Evolutionary conservation across 2,888 invertebrate genomes (phyloP), one percentile per base, ranked within the genome.

Genomic region (Erynnis tages): DNA sequence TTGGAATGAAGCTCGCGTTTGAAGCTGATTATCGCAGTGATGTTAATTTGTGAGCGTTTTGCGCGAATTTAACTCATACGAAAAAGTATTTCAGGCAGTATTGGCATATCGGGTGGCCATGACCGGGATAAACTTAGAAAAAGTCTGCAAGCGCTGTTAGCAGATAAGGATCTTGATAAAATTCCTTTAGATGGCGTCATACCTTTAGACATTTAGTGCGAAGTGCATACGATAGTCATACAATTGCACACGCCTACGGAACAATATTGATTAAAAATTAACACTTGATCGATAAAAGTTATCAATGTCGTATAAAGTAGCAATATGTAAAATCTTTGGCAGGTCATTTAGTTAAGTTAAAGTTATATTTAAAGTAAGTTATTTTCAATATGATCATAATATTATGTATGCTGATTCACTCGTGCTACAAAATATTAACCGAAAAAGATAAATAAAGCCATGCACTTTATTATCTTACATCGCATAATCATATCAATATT

Each of bases 111-210:
- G 23, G 1, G 16, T 40, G 27, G 21, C 30, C 43, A 5, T 45
- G 40, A 49, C 27, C 41, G 41, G 38, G 23, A 23, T 40, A 21
- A 30, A 23, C 16, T 27, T 19, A 16, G 34, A 44, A 37, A 47
- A 38, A 38, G 14, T 27, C 19, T 38, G 19, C 6, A 32, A 16
- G 10, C 30, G 19, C 5, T 43, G 29, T 25, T n/a, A 43, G 13
- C 30, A 30, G 14, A 38, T 48, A 48, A 40, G 40, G 16, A 23
- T 8, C 25, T 40, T 32, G 30, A 49, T 30, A 40, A 40, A 40
- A 41, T 49, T 41, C 17, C 17, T 32, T 17, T 11, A n/a, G 11
- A 25, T 49, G 23, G 16, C 32, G 32, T 4, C 10, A 23, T 21
- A 10, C 13, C 17, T 1, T 30, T n/a, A n/a, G 29, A 29, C 47